Evolutionary conservation across 2,888 invertebrate species (phyloP), one percentile per base, ranked within the genome.

Genomic region (Eulithis prunata): DNA sequence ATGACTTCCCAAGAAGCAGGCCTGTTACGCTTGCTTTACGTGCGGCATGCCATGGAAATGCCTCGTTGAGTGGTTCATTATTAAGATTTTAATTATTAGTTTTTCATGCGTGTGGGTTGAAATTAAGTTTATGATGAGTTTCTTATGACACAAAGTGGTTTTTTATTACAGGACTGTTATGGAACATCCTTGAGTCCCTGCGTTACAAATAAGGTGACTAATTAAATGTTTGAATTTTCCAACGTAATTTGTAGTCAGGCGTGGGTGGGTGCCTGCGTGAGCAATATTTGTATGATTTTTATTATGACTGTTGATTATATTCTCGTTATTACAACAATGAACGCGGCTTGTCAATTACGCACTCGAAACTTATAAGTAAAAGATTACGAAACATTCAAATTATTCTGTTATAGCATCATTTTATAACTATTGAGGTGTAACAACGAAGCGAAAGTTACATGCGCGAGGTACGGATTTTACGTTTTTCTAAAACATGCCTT

Each of bases 181-280:
- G 91, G 90, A 71, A 73, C 77, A 86, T 73, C 91, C 91, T 91
- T 91, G 90, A 84, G 84, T 84, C 87, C 84, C 86, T 80, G 82
- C 79, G 78, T 83, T 78, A 85, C 88, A 74, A 83, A 89, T 89
- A 90, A 79, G 89, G 90, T 77, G 84, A 83, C 86, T 91, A 89
- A 90, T 91, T 90, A 89, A 87, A 85, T 88, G 82, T 84, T 86
- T 85, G 81, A 89, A 80, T 90, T 91, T 91, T 91, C 89, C 89
- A 86, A 79, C 81, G 81, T 87, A 88, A 85, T 86, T 83, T 81
- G 81, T 81, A 84, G 83, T 77, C 74, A 69, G 53, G 83, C 77
- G 91, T 91, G 84, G 90, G 91, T 90, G 84, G 89, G 90, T 79
- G 88, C 64, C 64, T 77, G 75, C 75, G 75, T 80, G 81, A 82